A percentile compares a stretch with the other conserved stretches of the same genome.
Conservation (phyloP, 1,140 invertebrate species). For the Apis dorsata region DNA sequence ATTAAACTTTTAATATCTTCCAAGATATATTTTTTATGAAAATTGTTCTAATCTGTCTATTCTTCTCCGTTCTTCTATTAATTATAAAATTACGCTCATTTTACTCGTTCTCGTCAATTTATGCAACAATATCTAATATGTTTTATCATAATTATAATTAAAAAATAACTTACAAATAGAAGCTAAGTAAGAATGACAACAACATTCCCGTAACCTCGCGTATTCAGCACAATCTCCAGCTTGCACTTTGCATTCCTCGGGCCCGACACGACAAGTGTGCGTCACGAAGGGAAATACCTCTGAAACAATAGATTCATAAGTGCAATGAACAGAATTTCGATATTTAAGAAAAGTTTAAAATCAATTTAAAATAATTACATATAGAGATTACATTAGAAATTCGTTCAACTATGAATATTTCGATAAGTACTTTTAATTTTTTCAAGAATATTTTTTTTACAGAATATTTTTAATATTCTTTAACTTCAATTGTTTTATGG, state of each 20-base stretch:
- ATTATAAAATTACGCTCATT: neutral
- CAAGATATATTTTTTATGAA: neutral
- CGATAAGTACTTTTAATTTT: too few relatives aligned
- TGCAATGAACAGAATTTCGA: neutral
- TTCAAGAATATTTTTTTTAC: too few relatives aligned
- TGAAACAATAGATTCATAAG: conserved; percentile 60
- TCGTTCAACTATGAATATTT: neutral
- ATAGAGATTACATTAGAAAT: too few relatives aligned
- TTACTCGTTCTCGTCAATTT: neutral
- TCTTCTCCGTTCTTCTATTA: neutral
- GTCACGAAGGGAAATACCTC: conserved; percentile 85
- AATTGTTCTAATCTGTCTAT: neutral
- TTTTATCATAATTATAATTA: neutral
- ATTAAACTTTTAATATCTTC: too few relatives aligned
- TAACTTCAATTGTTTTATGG: too few relatives aligned
- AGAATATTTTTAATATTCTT: too few relatives aligned
- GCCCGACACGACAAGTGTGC: conserved; percentile 85
- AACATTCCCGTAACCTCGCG: conserved; percentile 83
- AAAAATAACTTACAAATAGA: conserved; percentile 81
- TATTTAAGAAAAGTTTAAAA: neutral
- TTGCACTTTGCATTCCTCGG: conserved; percentile 81
- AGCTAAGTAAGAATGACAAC: conserved; percentile 83
- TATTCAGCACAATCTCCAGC: conserved; percentile 84
- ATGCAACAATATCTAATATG: neutral
- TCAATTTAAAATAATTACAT: neutral